Evolutionary conservation across 2,888 invertebrate genomes (phyloP).

Genomic region (Eupelmus urozonus): DNA sequence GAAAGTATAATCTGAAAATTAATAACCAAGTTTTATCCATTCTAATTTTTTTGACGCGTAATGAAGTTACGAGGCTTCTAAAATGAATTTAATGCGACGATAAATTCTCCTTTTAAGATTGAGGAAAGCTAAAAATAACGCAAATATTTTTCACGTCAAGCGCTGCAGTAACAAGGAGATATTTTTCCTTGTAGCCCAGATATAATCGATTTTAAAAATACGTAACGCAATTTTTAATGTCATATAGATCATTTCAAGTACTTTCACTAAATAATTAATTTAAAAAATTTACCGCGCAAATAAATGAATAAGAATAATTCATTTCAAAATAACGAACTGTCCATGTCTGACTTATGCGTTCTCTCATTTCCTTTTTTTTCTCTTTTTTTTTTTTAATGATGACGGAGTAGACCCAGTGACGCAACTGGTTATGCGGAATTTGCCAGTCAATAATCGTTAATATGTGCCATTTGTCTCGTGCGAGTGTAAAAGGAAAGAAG

Average conservation of each 20-base stretch:
- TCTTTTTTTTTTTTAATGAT: conserved; percentile 25
- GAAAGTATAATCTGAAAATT: too few species aligned
- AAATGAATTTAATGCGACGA: too few species aligned
- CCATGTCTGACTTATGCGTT: conserved; percentile 35
- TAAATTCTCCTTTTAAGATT: too few species aligned
- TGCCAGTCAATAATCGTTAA: conserved; percentile 57
- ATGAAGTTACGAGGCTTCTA: too few species aligned
- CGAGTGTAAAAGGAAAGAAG: conserved; percentile 27
- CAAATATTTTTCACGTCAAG: too few species aligned
- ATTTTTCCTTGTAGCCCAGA: too few species aligned
- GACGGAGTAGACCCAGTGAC: conserved; percentile 54
- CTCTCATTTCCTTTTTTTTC: conserved; percentile 22
- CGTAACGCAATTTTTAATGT: not conserved
- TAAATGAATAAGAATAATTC: not conserved
- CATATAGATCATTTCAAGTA: not conserved
- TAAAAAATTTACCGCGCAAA: not conserved
- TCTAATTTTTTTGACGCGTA: too few species aligned
- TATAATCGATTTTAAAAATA: conserved; percentile 1
- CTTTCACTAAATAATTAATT: conserved; percentile 11
- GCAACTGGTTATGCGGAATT: conserved; percentile 53
- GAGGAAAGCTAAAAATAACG: too few species aligned
- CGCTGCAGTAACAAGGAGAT: too few species aligned
- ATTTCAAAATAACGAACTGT: conserved; percentile 27
- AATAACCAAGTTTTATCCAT: too few species aligned
- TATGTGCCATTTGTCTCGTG: conserved; percentile 57